phyloP scores from a whole-genome alignment of 2,113 vertebrate genomes.

The Cricetomys ansorgei region DNA sequence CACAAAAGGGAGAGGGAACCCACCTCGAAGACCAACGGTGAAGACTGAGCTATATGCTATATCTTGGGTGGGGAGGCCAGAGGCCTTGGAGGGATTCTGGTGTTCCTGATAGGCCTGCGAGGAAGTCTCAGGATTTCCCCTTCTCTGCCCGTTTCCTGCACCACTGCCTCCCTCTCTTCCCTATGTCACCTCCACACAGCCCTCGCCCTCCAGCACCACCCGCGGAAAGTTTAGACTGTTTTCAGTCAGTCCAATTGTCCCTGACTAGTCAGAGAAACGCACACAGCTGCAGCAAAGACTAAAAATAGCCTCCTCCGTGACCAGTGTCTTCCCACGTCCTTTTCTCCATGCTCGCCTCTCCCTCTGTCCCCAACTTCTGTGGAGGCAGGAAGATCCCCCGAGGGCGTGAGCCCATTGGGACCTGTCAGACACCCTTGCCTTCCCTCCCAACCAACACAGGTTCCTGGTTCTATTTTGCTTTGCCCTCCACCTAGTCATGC shows the following conservation, averaged over 20 bases:
- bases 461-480: constrained; percentile 16
- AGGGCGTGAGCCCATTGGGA: constrained; percentile 17
- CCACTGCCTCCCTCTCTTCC: neutral
- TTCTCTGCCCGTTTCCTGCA: neutral
- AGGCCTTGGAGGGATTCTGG: neutral
- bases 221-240: constrained; percentile 44
- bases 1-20: neutral
- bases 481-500: neutral
- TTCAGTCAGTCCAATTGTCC: constrained; percentile 65
- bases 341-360: constrained; percentile 46
- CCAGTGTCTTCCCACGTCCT: constrained; percentile 76
- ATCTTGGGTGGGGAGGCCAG: neutral
- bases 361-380: constrained; percentile 60
- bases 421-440: neutral
- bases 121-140: constrained; percentile 33
- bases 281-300: constrained; percentile 72
- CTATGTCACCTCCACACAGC: neutral
- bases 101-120: neutral
- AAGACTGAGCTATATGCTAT: neutral
- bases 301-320: constrained; percentile 77
- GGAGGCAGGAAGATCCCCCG: constrained; percentile 34
- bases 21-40: neutral
- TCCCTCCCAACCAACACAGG: constrained; percentile 46
- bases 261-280: constrained; percentile 46
- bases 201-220: neutral